Evolutionary conservation across 2,113 vertebrate species (phyloP), one percentile per base, ranked within the genome.

Genomic region (Neomonachus schauinslandi): DNA sequence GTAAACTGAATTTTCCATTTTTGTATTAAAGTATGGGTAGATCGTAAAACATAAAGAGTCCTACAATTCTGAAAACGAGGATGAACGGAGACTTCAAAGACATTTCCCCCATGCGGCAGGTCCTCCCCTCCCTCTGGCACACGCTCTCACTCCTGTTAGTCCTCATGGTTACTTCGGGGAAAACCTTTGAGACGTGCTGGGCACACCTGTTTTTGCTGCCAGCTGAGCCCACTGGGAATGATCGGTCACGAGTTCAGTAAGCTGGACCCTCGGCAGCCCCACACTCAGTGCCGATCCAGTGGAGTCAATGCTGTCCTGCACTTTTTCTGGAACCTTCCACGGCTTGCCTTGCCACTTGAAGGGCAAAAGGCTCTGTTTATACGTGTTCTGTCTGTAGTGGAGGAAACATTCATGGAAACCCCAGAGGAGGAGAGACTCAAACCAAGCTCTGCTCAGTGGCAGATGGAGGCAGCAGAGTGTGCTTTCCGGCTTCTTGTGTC

Each of bases 351-450:
- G 71, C 61, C 84, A n/a, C 94, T 93, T 8, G 36, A 69, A 10
- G 82, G 87, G 74, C 83, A 85, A 92, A n/a, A 93, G 81, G 88
- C 53, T 93, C 36, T 89, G 92, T 95, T 93, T 96, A 92, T 71
- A 51, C 63, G 33, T 69, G 65, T 74, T 81, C 83, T 92, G 26
- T 81, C 90, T 71, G 74, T 33, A 74, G n/a, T 22, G 79, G 79
- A 90, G 93, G 83, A 87, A 69, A 63, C 82, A 49, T 14, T 80
- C 63, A 80, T 7, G 65, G 93, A 83, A 82, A 59, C 28, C 36
- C 84, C 28, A 4, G 92, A 59, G 46, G 24, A 69, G 76, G n/a
- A 67, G 53, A 65, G 59, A 36, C 31, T 26, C 36, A 0, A 26
- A 85, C 71, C 94, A 94, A n/a, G 19, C 31, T 76, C 59, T 28